phyloP scores from a whole-genome alignment of 2,888 invertebrate species.

The Dastarcus helophoroides region DNA sequence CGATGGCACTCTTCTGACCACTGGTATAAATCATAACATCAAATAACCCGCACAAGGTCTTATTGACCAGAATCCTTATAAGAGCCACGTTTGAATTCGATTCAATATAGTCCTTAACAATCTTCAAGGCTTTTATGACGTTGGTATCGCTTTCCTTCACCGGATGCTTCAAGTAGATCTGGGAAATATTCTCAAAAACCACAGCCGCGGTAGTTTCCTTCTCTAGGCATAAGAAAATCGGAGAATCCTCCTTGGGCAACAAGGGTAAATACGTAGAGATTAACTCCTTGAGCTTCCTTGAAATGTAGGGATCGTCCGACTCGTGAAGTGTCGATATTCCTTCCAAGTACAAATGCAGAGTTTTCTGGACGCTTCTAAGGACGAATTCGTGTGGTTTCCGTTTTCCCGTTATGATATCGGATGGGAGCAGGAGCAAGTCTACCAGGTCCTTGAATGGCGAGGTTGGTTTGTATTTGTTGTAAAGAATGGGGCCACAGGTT shows the following conservation, averaged over 20 bases:
- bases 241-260: slow-evolving; percentile 26
- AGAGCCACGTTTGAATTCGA: slow-evolving; percentile 18
- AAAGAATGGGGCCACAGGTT: slow-evolving; percentile 28
- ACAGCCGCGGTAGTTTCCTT: slow-evolving; percentile 21
- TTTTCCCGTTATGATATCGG: slow-evolving; percentile 39
- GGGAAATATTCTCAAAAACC: slow-evolving; percentile 27
- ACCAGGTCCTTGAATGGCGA: slow-evolving; percentile 42
- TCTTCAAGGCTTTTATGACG: slow-evolving; percentile 27
- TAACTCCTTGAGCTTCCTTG: slow-evolving; percentile 39
- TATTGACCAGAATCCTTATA: slow-evolving; percentile 20
- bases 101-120: slow-evolving; percentile 24
- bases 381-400: slow-evolving; percentile 31
- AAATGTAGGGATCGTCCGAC: slow-evolving; percentile 38
- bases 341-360: slow-evolving; percentile 42
- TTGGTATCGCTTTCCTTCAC: slow-evolving; percentile 27
- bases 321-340: slow-evolving; percentile 41
- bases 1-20: slow-evolving; percentile 25
- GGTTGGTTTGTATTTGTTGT: slow-evolving; percentile 28
- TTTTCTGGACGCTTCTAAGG: slow-evolving; percentile 38
- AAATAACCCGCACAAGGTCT: slow-evolving; percentile 24
- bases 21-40: slow-evolving; percentile 31
- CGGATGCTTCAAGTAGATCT: slow-evolving; percentile 26
- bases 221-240: slow-evolving; percentile 25
- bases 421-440: slow-evolving; percentile 40
- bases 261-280: slow-evolving; percentile 33